These are phyloP conservation scores for Apamea monoglypha DNA, from an alignment of 2,888 invertebrate species.

Conservation along the genomic window DNA sequence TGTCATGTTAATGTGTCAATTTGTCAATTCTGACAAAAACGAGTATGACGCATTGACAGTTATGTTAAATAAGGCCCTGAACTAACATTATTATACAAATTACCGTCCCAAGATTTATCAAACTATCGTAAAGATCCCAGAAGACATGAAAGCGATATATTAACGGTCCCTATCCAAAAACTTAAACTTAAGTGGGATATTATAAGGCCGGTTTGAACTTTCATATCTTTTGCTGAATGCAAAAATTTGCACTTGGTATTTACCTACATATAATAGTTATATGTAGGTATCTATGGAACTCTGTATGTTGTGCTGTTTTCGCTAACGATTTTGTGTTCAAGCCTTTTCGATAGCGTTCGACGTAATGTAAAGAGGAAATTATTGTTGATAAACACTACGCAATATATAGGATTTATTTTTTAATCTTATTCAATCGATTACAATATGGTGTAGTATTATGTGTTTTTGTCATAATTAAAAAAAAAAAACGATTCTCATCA, in stretches of 20 bases:
- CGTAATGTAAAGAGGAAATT: not conserved
- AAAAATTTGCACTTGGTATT: constrained; percentile 74
- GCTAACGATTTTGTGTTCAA: not conserved
- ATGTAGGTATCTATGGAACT: not conserved
- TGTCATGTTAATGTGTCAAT: not conserved
- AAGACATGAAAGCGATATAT: constrained; percentile 11
- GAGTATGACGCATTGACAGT: not conserved
- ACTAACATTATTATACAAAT: not conserved
- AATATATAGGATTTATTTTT: not conserved
- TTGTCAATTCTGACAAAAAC: not conserved
- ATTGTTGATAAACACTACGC: not conserved
- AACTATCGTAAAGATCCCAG: not conserved
- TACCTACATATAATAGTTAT: constrained; percentile 14
- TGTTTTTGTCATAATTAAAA: not conserved
- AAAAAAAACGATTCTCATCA: not conserved
- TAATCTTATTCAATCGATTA: not conserved
- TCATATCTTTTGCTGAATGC: constrained; percentile 82
- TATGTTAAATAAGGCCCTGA: not conserved
- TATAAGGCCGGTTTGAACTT: constrained; percentile 76
- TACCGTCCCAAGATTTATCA: not conserved
- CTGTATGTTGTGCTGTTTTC: not conserved
- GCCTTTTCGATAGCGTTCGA: not conserved
- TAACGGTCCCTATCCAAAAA: constrained; percentile 60
- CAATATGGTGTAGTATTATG: not conserved
- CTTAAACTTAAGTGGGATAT: constrained; percentile 70